These are phyloP conservation scores for Zootermopsis nevadensis DNA, from an alignment of 2,888 invertebrate species.

Conservation along the genomic window DNA sequence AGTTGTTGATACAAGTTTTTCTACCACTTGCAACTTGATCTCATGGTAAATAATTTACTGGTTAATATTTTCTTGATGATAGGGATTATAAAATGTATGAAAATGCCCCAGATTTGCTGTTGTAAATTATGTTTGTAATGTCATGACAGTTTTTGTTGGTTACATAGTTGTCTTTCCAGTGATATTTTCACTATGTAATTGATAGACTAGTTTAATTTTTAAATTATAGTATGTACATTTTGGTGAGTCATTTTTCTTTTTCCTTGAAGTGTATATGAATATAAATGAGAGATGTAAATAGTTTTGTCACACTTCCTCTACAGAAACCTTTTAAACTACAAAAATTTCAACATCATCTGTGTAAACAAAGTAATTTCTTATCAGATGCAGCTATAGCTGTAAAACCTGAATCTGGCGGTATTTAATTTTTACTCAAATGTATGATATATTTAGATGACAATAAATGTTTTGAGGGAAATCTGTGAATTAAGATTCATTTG, in stretches of 20 bases:
- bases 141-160: conserved; percentile 4
- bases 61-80: not conserved
- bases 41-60: conserved; percentile 23
- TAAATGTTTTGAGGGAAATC: conserved; percentile 30
- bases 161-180: not conserved
- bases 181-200: conserved; percentile 3
- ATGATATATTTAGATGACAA: conserved; percentile 37
- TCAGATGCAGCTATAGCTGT: not conserved
- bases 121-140: conserved; percentile 12
- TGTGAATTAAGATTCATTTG: not conserved
- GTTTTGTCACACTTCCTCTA: not conserved
- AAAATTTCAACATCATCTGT: not conserved
- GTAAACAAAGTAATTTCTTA: conserved; percentile 7
- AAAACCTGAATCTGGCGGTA: not conserved
- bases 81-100: not conserved
- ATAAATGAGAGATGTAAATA: not conserved
- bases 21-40: conserved; percentile 26
- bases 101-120: conserved; percentile 12
- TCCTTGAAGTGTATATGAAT: conserved; percentile 19
- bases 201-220: conserved; percentile 1
- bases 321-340: not conserved
- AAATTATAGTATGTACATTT: conserved; percentile 22
- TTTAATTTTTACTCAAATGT: conserved; percentile 35
- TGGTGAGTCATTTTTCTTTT: conserved; percentile 6
- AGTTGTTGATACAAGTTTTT: not conserved